These are phyloP conservation scores for Meloidogyne exigua DNA, from an alignment of 1,140 invertebrate genomes.

Conservation along the genomic window DNA sequence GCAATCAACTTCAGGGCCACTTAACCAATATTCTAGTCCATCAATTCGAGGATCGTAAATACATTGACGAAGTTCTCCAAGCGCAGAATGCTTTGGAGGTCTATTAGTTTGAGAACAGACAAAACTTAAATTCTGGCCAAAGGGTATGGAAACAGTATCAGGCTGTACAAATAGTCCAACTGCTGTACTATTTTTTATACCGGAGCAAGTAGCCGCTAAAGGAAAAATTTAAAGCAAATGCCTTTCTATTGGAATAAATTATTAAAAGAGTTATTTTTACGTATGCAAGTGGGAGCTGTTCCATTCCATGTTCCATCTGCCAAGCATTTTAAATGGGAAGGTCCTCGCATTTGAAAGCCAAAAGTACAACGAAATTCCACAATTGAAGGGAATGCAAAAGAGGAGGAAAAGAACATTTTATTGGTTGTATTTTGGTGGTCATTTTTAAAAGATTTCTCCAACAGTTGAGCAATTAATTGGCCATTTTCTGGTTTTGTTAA, in stretches of 20 bases:
- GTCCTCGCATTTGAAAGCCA: conserved; percentile 77
- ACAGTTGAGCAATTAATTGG: conserved; percentile 73
- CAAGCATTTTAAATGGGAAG: conserved; percentile 79
- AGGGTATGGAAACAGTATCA: conserved; percentile 46
- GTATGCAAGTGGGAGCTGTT: conserved; percentile 78
- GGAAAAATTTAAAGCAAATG: not conserved
- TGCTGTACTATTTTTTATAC: conserved; percentile 51
- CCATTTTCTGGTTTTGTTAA: conserved; percentile 83
- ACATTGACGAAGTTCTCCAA: conserved; percentile 83
- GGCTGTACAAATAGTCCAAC: conserved; percentile 59
- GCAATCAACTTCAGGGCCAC: conserved; percentile 74
- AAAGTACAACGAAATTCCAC: conserved; percentile 90
- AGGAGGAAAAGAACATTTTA: not conserved
- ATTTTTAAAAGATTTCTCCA: not conserved
- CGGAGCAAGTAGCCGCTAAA: conserved; percentile 56
- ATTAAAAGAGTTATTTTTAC: conserved; percentile 42
- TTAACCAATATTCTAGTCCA: conserved; percentile 86
- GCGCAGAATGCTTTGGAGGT: conserved; percentile 65
- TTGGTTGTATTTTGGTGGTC: not conserved
- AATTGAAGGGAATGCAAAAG: conserved; percentile 83
- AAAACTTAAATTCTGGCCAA: conserved; percentile 58
- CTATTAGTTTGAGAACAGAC: conserved; percentile 39
- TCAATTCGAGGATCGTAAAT: conserved; percentile 87
- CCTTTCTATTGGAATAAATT: not conserved
- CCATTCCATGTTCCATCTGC: conserved; percentile 85